These are phyloP conservation scores for Colossoma macropomum DNA, from an alignment of 2,113 vertebrate species.

Conservation along the genomic window DNA sequence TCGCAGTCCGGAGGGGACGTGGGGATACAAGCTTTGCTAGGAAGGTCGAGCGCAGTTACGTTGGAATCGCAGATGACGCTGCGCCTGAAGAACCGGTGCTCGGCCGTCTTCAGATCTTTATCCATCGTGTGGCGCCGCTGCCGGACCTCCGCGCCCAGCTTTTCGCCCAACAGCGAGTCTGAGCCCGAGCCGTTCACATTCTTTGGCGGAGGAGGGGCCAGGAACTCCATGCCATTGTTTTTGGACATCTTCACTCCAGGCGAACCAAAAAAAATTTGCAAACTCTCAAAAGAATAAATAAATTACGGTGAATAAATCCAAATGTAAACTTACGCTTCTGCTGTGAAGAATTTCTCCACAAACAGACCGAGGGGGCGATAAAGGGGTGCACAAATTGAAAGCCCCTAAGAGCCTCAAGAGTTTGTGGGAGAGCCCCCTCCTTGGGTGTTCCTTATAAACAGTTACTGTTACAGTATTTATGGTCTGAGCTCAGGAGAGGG, in stretches of 20 bases:
- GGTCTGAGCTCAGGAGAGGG: constrained; percentile 69
- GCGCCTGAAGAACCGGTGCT: constrained; percentile 96
- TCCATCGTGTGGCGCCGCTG: constrained; percentile 97
- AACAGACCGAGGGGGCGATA: constrained; percentile 27
- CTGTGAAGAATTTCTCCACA: constrained; percentile 30
- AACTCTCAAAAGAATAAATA: constrained; percentile 60
- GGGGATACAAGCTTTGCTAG: constrained; percentile 82
- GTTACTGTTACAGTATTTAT: constrained; percentile 65
- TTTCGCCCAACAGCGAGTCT: constrained; percentile 85
- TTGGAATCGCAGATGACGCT: constrained; percentile 98
- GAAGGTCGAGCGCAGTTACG: constrained; percentile 91
- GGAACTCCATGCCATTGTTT: constrained; percentile 70
- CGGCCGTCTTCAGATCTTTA: constrained; percentile 89
- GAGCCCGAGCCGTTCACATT: constrained; percentile 93
- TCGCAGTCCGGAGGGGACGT: constrained; percentile 80
- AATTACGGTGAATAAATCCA: constrained; percentile 46
- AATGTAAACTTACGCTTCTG: constrained; percentile 46
- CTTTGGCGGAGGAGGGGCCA: constrained; percentile 78
- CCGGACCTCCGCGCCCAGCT: constrained; percentile 81
- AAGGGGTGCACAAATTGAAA: constrained; percentile 20
- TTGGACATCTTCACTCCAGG: constrained; percentile 71
- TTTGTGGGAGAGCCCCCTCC: constrained; percentile 34
- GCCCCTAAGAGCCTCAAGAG: constrained; percentile 36
- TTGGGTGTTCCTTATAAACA: constrained; percentile 57
- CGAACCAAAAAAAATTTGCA: not conserved